These are phyloP conservation scores for Mastomys coucha DNA, from an alignment of 2,113 vertebrate genomes.

Conservation along the genomic window DNA sequence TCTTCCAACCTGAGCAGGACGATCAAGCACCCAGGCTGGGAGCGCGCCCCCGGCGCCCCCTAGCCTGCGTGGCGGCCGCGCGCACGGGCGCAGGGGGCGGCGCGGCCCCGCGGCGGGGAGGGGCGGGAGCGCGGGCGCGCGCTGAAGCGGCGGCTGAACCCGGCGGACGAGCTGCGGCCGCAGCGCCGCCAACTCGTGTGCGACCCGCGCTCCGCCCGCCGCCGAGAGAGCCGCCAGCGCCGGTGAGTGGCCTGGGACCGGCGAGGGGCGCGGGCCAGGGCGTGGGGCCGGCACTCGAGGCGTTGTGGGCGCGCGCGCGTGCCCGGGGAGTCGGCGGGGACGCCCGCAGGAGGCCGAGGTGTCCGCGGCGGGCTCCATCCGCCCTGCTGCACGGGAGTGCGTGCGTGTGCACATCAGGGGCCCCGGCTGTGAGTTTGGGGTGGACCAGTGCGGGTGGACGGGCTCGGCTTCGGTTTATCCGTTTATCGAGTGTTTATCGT, in stretches of 20 bases:
- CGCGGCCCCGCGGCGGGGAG: slow-evolving; percentile 72
- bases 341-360: not conserved
- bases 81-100: slow-evolving; percentile 75
- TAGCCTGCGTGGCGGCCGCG: slow-evolving; percentile 78
- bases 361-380: not conserved
- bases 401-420: not conserved
- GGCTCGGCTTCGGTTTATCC: not conserved
- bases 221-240: slow-evolving; percentile 50
- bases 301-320: slow-evolving; percentile 28
- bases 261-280: slow-evolving; percentile 9
- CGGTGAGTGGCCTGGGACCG: slow-evolving; percentile 62
- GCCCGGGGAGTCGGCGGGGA: not conserved
- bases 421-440: not conserved
- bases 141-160: slow-evolving; percentile 60
- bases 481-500: not conserved
- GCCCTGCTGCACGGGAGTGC: not conserved
- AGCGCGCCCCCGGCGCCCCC: slow-evolving; percentile 69
- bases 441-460: not conserved
- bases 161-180: slow-evolving; percentile 50
- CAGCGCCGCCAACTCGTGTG: slow-evolving; percentile 71
- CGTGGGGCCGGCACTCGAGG: not conserved
- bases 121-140: slow-evolving; percentile 62
- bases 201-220: slow-evolving; percentile 50
- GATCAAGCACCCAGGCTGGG: too few relatives aligned
- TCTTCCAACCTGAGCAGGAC: not conserved